phyloP scores from a whole-genome alignment of 2,888 invertebrate genomes.

The Ptychoptera albimana region DNA sequence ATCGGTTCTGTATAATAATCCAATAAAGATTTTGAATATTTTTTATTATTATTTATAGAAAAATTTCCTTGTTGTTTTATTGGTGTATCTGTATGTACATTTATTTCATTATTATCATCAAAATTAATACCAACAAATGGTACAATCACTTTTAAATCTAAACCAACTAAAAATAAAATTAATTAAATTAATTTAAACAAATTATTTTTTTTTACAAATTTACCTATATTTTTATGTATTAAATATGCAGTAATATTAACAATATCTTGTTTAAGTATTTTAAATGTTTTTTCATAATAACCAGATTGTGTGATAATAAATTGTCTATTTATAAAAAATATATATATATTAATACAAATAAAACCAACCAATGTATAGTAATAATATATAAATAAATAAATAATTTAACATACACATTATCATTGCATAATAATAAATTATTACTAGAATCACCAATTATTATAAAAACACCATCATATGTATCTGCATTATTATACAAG shows the following conservation, averaged over 20 bases:
- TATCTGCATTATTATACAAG: slow-evolving; percentile 8
- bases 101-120: too few species aligned
- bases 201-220: slow-evolving; percentile 11
- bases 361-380: too few species aligned
- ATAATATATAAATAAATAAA: too few species aligned
- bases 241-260: slow-evolving; percentile 37
- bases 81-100: too few species aligned
- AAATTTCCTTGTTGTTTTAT: too few species aligned
- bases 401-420: slow-evolving; percentile 34
- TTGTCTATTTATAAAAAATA: slow-evolving; percentile 16
- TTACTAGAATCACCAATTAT: slow-evolving; percentile 51
- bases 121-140: too few species aligned
- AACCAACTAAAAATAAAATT: slow-evolving; percentile 11
- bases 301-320: slow-evolving; percentile 30
- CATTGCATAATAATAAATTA: slow-evolving; percentile 37
- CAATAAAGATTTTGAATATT: too few species aligned
- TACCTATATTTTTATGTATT: slow-evolving; percentile 42
- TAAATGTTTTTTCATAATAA: slow-evolving; percentile 29
- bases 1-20: too few species aligned
- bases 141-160: slow-evolving; percentile 7
- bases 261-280: slow-evolving; percentile 27
- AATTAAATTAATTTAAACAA: slow-evolving; percentile 1
- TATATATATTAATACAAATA: too few species aligned
- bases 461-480: slow-evolving; percentile 23
- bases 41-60: too few species aligned